Base-by-base conservation (phyloP, 2,797 vertebrate species). In the Onychomys torridus region DNA sequence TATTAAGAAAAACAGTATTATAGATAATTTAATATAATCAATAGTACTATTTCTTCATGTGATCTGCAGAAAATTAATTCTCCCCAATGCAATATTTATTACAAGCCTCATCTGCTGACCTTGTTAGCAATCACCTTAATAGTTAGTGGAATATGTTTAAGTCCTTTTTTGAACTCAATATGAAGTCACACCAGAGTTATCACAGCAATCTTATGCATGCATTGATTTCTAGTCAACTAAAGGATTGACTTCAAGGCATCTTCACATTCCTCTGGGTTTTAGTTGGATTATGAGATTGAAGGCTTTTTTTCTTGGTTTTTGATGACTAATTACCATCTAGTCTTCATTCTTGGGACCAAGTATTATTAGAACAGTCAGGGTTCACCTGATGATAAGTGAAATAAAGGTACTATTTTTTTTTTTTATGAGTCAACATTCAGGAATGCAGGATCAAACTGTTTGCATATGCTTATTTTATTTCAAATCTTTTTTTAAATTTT, bases 51-150 rank as follows among this genome's bases (percentile, higher is more conserved):
- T 97, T 96, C 96, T 97, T 96, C 93, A 63, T 49, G 96, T 95
- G 73, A 94, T 98, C 97, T 96, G 67, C 92, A 97, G 96, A 98
- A 98, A 0, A 77, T 82, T 97, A 78, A 96, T 97, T 98, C 97
- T 98, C 79, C 89, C 86, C 34, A 43, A 96, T 96, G 96, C 85
- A 97, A 90, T 98, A 96, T 97, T 98, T 98, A 97, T 96, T 96
- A 77, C 90, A 98, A 98, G 95, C 96, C 90, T 97, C 95, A 81
- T 97, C 97, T 97, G 83, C 93, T 97, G 91, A 94, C 71, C 92
- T 91, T 96, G 61, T n/a, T 55, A 97, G 85, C 61, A 96, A 94
- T 94, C 89, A 96, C 97, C 93, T 98, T 93, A 86, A 92, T 98
- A 90, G 5, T 97, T 97, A 78, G 6, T 92, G 91, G 17, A 85